These are phyloP conservation scores for Nebria ingens DNA, from an alignment of 1,140 invertebrate genomes.

Conservation along the genomic window DNA sequence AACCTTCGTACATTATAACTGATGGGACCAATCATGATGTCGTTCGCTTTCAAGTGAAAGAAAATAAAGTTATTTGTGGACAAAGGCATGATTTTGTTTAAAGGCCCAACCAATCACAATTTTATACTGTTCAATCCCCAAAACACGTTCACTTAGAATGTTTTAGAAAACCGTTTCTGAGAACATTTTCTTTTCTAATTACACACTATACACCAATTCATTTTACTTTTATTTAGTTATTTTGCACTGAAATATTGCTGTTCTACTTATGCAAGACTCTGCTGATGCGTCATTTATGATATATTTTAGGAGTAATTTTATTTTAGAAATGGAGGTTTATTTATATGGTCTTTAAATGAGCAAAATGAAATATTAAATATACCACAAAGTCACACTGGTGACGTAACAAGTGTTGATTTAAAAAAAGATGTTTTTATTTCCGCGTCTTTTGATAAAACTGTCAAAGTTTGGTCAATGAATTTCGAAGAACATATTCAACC, in stretches of 20 bases:
- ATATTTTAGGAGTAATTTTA: neutral
- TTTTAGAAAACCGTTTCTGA: too few species aligned
- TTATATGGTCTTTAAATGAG: constrained; percentile 13
- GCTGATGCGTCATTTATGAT: neutral
- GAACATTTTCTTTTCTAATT: too few species aligned
- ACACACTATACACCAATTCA: too few species aligned
- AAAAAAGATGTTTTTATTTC: constrained; percentile 16
- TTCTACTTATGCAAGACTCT: neutral
- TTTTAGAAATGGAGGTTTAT: constrained; percentile 19
- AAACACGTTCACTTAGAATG: too few species aligned
- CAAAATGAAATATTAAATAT: constrained; percentile 12
- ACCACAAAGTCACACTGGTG: constrained; percentile 14
- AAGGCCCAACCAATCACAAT: neutral
- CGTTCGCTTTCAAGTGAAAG: constrained; percentile 21
- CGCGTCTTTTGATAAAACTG: constrained; percentile 17
- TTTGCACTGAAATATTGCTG: too few species aligned
- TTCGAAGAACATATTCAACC: constrained; percentile 5
- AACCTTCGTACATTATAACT: constrained; percentile 10
- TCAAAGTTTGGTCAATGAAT: constrained; percentile 18
- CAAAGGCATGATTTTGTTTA: constrained; percentile 17
- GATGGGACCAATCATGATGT: constrained; percentile 16
- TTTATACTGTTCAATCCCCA: neutral
- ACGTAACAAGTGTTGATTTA: constrained; percentile 20
- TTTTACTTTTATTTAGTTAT: too few species aligned
- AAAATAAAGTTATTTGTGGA: constrained; percentile 19